These are phyloP conservation scores for Drosophila repletoides DNA, from an alignment of 1,140 invertebrate species.

Conservation along the genomic window DNA sequence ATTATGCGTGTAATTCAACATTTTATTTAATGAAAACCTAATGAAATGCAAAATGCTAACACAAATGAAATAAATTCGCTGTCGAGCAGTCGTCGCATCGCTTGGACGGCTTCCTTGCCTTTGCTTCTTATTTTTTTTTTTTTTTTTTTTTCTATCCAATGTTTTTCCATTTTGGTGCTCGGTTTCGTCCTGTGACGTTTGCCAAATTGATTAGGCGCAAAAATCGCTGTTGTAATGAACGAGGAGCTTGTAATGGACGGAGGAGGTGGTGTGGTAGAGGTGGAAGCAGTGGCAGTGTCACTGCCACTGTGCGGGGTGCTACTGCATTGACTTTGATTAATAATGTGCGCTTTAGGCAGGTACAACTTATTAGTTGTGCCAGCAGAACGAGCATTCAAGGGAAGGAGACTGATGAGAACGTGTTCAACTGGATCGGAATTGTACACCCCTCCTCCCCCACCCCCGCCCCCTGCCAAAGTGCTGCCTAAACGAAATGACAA, in stretches of 20 bases:
- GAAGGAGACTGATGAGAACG: background rate
- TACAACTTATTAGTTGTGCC: constrained; percentile 65
- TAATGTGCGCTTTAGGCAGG: constrained; percentile 71
- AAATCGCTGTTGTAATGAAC: constrained; percentile 62
- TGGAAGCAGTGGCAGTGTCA: background rate
- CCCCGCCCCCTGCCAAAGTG: constrained; percentile 22
- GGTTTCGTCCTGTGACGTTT: constrained; percentile 57
- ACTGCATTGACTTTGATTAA: constrained; percentile 75
- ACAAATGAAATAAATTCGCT: constrained; percentile 80
- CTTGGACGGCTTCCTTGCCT: constrained; percentile 24
- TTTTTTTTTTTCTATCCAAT: too few species aligned
- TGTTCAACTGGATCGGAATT: too few species aligned
- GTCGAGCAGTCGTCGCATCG: constrained; percentile 47
- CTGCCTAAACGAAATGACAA: constrained; percentile 43
- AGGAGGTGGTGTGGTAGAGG: background rate
- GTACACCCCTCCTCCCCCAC: too few species aligned
- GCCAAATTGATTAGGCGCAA: constrained; percentile 79
- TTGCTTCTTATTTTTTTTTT: background rate
- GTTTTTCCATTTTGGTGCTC: constrained; percentile 17
- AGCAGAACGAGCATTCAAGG: background rate
- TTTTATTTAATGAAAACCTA: constrained; percentile 82
- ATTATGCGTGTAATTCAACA: constrained; percentile 82
- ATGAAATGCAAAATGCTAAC: constrained; percentile 82
- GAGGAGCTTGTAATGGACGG: background rate
- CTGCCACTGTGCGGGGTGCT: constrained; percentile 21